These are phyloP conservation scores for Aphelenchoides avenae DNA, from an alignment of 1,140 invertebrate species.

Conservation along the genomic window DNA sequence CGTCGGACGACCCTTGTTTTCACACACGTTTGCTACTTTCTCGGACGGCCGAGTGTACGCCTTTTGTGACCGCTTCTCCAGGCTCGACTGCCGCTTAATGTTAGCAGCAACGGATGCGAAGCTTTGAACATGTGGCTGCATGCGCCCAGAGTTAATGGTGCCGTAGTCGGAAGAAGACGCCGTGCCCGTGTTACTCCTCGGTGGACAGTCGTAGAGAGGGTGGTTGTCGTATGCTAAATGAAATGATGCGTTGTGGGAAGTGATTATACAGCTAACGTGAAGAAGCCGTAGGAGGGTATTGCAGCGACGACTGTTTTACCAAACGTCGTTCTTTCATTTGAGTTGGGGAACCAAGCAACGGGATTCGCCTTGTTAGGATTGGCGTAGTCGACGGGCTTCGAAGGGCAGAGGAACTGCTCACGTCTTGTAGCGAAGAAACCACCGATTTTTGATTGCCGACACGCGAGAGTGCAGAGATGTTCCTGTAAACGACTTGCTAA, in stretches of 20 bases:
- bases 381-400: slow-evolving; percentile 25
- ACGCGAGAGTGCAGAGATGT: no score
- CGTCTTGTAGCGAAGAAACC: slow-evolving; percentile 18
- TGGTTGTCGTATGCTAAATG: slow-evolving; percentile 26
- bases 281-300: slow-evolving; percentile 22
- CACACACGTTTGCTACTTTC: no score
- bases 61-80: background rate
- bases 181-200: background rate
- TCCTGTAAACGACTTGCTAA: no score
- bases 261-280: background rate
- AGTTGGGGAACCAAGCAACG: slow-evolving; percentile 20
- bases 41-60: slow-evolving; percentile 3
- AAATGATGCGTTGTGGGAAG: slow-evolving; percentile 4
- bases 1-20: slow-evolving; percentile 7
- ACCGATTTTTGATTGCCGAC: no score
- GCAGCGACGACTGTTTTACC: slow-evolving; percentile 19
- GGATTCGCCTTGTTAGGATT: slow-evolving; percentile 18
- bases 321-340: slow-evolving; percentile 13
- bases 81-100: slow-evolving; percentile 3
- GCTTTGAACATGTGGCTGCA: background rate
- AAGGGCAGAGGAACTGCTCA: slow-evolving; percentile 21
- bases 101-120: slow-evolving; percentile 4
- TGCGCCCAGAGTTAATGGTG: slow-evolving; percentile 15
- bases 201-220: slow-evolving; percentile 32
- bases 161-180: slow-evolving; percentile 20